phyloP scores from a whole-genome alignment of 2,113 vertebrate species.

The Rhegmatorhina hoffmannsi region DNA sequence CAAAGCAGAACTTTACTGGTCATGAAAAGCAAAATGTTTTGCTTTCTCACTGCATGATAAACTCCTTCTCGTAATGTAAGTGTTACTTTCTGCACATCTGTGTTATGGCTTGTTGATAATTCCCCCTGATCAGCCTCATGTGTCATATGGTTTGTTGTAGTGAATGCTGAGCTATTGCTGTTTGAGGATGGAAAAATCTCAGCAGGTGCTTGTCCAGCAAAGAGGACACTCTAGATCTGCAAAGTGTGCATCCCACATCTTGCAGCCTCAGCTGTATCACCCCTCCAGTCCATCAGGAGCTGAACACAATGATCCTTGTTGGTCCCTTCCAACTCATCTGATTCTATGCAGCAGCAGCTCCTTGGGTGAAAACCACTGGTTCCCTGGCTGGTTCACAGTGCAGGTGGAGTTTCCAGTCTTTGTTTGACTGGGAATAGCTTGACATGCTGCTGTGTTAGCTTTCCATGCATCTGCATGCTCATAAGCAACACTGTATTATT shows the following conservation, averaged over 20 bases:
- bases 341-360: background rate
- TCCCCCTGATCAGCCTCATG: background rate
- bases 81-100: background rate
- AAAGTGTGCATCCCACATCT: background rate
- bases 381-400: background rate
- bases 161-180: background rate
- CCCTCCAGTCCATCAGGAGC: background rate
- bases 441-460: background rate
- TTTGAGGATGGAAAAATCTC: background rate
- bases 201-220: background rate
- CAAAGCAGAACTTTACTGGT: background rate
- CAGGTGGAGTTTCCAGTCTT: background rate
- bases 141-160: background rate
- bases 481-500: background rate
- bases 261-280: background rate
- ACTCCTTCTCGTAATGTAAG: background rate
- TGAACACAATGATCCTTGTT: background rate
- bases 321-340: background rate
- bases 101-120: background rate
- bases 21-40: conserved; percentile 19
- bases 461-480: background rate
- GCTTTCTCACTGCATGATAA: background rate
- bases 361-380: background rate
- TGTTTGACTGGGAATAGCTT: background rate
- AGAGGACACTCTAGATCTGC: background rate